Evolutionary conservation across 1,140 invertebrate species (phyloP).

Genomic region (Cotesia vestalis): DNA sequence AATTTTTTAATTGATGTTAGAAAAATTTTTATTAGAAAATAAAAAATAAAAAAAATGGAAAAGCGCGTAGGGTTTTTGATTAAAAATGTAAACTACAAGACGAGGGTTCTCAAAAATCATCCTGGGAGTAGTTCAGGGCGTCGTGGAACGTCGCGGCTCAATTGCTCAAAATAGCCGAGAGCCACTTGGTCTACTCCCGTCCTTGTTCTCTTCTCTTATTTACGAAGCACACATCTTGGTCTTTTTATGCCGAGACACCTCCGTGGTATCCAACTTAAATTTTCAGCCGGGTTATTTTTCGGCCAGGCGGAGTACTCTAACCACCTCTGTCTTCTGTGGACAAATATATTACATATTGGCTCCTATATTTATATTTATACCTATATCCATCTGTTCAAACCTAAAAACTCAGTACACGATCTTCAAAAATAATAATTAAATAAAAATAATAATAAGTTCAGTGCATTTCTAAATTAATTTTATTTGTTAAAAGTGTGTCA

Average conservation of each 20-base stretch:
- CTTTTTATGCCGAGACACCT: conserved; percentile 13
- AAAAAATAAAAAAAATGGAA: too few relatives aligned
- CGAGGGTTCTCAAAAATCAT: not conserved
- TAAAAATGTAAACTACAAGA: not conserved
- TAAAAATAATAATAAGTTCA: too few relatives aligned
- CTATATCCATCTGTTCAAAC: not conserved
- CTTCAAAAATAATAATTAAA: too few relatives aligned
- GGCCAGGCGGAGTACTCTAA: conserved; percentile 16
- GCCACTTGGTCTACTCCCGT: conserved; percentile 22
- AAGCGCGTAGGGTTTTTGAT: too few relatives aligned
- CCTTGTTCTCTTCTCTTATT: conserved; percentile 9
- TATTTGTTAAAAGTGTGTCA: too few relatives aligned
- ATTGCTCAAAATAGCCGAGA: conserved; percentile 23
- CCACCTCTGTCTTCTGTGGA: conserved; percentile 3
- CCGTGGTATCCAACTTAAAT: not conserved
- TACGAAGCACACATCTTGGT: too few relatives aligned
- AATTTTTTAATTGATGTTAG: too few relatives aligned
- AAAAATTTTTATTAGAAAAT: too few relatives aligned
- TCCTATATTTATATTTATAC: not conserved
- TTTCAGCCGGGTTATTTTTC: conserved; percentile 27
- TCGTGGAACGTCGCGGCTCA: not conserved
- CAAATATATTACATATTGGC: not conserved
- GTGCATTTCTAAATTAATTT: too few relatives aligned
- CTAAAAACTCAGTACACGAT: not conserved
- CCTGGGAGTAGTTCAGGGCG: conserved; percentile 8